Evolutionary conservation across 37 sponge, comb jelly and placozoan species (phyloP), one percentile per base, ranked within the genome.

Genomic region (Chondrilla cf. caribensis): DNA sequence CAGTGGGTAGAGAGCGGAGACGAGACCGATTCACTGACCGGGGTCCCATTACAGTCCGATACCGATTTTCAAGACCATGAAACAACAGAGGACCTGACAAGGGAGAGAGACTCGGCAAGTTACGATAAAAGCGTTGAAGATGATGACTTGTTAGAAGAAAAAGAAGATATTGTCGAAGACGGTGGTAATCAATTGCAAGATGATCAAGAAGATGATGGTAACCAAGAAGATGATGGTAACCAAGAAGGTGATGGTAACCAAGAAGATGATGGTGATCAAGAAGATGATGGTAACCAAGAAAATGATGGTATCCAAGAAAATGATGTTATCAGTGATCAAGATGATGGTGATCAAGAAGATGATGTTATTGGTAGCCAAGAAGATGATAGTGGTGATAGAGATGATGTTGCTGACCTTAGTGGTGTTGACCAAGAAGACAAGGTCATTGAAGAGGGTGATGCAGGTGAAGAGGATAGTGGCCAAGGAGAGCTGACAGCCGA

Each of bases 241-340:
- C 44, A 36, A 28, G 57, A 84, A 59, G 47, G 24, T 11, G 80
- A 79, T 33, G 54, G 47, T 44, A 54, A 33, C 21, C 62, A 38
- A 2, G 81, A 54, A 1, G 58, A 79, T 26, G 80, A 17, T 1
- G 71, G 36, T 44, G 70, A 68, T 3, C 37, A 6, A 18, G 84
- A 54, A 40, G 59, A n/a, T 39, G 78, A 84, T 29, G 84, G 44
- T 8, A 55, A 44, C 38, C 67, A 0, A 29, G 87, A 43, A 26
- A 84, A 54, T 14, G 71, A 58, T 55, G 79, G 33, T 19, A 55
- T 41, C 1, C 72, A 43, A 4, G 65, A 75, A 17, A 58, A 80
- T 43, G 82, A 81, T 14, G 58, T 68, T 19, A 84, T 60, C 40
- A 79, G 76, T 55, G 84, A 79, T 21, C 38, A 25, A 40, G 80